Conservation (phyloP, 2,797 vertebrate genomes). For the Coccyzus lansbergi region DNA sequence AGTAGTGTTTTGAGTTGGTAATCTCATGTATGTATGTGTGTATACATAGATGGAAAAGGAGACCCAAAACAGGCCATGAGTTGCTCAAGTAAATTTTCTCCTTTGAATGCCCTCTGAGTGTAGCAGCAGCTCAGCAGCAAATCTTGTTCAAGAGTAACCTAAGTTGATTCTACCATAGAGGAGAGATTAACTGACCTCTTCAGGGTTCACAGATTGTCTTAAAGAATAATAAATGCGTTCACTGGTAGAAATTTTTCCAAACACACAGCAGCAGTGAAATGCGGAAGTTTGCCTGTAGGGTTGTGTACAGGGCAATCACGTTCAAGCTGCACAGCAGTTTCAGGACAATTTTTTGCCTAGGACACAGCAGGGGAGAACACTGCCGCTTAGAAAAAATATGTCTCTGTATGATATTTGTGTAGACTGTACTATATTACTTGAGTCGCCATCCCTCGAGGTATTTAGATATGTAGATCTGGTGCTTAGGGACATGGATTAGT, state of each 20-base stretch:
- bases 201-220: background rate
- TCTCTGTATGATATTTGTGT: background rate
- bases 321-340: background rate
- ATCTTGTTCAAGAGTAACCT: background rate
- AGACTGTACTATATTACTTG: background rate
- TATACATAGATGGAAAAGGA: background rate
- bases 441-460: background rate
- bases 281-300: background rate
- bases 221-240: background rate
- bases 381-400: background rate
- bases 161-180: background rate
- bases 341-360: background rate
- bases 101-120: background rate
- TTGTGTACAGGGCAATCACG: background rate
- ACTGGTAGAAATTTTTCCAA: background rate
- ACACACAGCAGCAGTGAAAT: background rate
- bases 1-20: background rate
- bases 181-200: background rate
- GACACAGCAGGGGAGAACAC: background rate
- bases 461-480: rapidly evolving
- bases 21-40: background rate
- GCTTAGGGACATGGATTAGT: background rate
- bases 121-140: background rate
- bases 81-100: background rate
- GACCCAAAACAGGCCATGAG: background rate